Base-by-base conservation (phyloP, 2,888 invertebrate species). In the Athalia circularis region DNA sequence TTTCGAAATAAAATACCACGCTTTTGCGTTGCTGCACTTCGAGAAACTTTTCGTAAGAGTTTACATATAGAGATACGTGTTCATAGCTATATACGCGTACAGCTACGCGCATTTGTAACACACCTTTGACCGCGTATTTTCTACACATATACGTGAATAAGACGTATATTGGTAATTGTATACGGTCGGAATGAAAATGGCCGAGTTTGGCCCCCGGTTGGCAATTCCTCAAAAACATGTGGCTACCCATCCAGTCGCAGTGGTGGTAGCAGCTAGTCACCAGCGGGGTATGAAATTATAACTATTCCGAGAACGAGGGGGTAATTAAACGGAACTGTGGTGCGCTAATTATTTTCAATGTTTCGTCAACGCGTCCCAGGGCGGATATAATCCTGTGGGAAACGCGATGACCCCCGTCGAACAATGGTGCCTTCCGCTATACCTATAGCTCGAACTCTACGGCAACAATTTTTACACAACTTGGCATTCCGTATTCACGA, bases 1-100 rank as follows among this genome's bases (percentile, higher is more conserved):
- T 61, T 64, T 61, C 48, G 75, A 75, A 62, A 75, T 75, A 75
- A 75, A 75, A 62, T 64, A 75, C 62, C 57, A n/a, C 11, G 72
- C 47, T 47, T 59, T 59, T 52, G 45, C 29, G 29, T 54, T 11
- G 9, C 52, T 59, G 57, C 72, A 48, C 29, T 57, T 72, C 59
- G 59, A 68, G 54, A 11, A 8, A 68, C 68, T 68, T 68, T 68
- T 47, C 50, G 8, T 54, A 29, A 4, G 64, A 11, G 43, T 5
- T 15, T 50, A 50, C 43, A 43, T 43, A 5, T 4, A 5, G 15
- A 13, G 15, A 15, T 47, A n/a, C 4, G 67, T 64, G 45, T 64
- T 64, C 11, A 45, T 45, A 45, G 5, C 13, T 5, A 8, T 62
- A 29, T 9, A 62, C 6, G 29, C 43, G 13, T 61, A 29, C 11